phyloP scores from a whole-genome alignment of 2,888 invertebrate species.

The Mylabris sibirica region DNA sequence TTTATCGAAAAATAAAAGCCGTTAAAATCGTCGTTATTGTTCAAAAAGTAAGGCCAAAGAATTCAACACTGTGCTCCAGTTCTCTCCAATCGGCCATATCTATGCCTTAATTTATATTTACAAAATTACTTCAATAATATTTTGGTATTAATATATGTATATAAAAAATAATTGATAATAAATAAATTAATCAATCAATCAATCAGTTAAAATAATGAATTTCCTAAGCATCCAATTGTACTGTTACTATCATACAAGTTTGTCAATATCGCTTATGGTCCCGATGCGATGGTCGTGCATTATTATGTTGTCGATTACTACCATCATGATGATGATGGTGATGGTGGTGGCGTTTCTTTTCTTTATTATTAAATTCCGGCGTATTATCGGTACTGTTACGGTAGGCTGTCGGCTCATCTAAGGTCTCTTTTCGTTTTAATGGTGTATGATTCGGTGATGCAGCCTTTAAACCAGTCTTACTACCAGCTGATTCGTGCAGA shows the following conservation, averaged over 20 bases:
- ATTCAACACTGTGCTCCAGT: constrained; percentile 43
- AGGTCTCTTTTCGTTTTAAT: constrained; percentile 73
- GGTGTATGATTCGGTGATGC: constrained; percentile 65
- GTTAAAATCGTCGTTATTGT: background rate
- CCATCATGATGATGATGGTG: constrained; percentile 79
- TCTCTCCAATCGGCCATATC: background rate
- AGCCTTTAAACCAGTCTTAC: constrained; percentile 61
- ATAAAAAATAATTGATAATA: constrained; percentile 17
- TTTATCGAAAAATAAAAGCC: background rate
- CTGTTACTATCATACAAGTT: constrained; percentile 57
- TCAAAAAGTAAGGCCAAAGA: constrained; percentile 51
- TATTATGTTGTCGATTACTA: constrained; percentile 55
- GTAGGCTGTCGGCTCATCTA: constrained; percentile 68
- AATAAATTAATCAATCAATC: constrained; percentile 14
- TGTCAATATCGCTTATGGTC: constrained; percentile 66
- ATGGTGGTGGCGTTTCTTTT: constrained; percentile 76
- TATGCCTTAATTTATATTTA: background rate
- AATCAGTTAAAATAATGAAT: constrained; percentile 32
- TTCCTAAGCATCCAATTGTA: constrained; percentile 54
- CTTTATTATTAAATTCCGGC: constrained; percentile 42
- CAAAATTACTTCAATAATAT: background rate
- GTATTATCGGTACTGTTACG: constrained; percentile 62
- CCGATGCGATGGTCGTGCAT: constrained; percentile 63
- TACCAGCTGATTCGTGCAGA: constrained; percentile 80
- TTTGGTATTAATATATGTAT: constrained; percentile 19